phyloP scores from a whole-genome alignment of 2,797 vertebrate genomes.

The Manis javanica region DNA sequence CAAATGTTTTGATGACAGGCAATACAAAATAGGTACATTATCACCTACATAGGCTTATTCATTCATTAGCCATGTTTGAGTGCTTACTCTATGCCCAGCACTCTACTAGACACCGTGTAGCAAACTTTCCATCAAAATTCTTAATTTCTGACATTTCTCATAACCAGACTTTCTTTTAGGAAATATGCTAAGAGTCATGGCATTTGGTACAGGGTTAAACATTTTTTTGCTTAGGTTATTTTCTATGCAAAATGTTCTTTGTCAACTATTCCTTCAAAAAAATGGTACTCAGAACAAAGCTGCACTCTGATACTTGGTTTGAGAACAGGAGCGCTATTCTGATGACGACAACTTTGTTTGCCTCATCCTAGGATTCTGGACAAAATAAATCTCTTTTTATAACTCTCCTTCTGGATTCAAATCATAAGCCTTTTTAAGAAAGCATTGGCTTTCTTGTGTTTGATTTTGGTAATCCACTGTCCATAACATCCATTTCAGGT shows the following conservation, averaged over 20 bases:
- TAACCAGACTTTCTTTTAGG: neutral
- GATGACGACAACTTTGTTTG: neutral
- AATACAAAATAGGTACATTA: neutral
- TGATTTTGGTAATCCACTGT: neutral
- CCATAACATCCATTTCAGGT: neutral
- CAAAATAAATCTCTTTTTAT: slow-evolving; percentile 42
- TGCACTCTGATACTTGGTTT: neutral
- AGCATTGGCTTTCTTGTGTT: slow-evolving; percentile 10
- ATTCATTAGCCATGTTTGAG: neutral
- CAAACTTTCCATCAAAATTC: neutral
- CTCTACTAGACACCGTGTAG: neutral
- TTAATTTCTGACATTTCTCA: neutral
- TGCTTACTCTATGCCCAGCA: rapidly evolving
- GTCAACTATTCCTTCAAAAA: slow-evolving; percentile 30
- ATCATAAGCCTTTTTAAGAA: neutral
- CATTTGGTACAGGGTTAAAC: neutral
- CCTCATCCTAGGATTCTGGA: neutral
- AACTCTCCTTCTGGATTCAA: slow-evolving; percentile 65
- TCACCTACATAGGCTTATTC: neutral
- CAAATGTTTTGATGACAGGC: neutral
- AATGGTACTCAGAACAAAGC: neutral
- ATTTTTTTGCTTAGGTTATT: slow-evolving; percentile 45
- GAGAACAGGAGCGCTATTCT: neutral
- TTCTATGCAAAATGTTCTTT: slow-evolving; percentile 57
- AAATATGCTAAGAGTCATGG: neutral